Conservation (phyloP, 2,888 invertebrate species). For the Trissoscelio sp. region DNA sequence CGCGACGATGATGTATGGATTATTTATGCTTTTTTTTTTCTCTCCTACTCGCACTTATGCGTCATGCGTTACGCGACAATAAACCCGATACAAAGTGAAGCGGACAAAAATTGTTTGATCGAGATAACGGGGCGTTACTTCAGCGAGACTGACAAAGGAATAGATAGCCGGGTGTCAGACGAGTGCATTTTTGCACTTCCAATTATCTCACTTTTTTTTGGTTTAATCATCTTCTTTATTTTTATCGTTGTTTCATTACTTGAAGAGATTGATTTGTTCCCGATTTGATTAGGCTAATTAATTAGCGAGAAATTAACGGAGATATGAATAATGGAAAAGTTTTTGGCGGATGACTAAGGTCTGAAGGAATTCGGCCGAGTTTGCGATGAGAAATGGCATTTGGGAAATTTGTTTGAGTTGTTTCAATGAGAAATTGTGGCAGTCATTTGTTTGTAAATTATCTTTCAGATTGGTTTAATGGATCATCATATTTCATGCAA, state of each 20-base stretch:
- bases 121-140: slow-evolving; percentile 35
- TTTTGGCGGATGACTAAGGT: slow-evolving; percentile 9
- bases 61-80: slow-evolving; percentile 32
- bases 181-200: slow-evolving; percentile 2
- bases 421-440: neutral
- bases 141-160: slow-evolving; percentile 48
- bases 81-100: slow-evolving; percentile 52
- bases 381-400: neutral
- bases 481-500: no score
- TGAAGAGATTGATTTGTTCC: slow-evolving; percentile 26
- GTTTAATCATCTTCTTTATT: neutral
- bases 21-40: slow-evolving; percentile 4
- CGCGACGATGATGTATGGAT: slow-evolving; percentile 26
- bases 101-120: slow-evolving; percentile 45
- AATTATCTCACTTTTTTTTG: slow-evolving; percentile 28
- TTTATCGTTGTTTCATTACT: neutral
- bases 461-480: neutral
- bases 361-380: slow-evolving; percentile 10
- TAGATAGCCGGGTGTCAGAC: slow-evolving; percentile 6
- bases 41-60: neutral
- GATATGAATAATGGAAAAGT: neutral
- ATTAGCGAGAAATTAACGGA: neutral
- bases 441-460: neutral
- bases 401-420: neutral
- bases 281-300: slow-evolving; percentile 37